Base-by-base conservation (phyloP, 92 coral and sea anemone species). In the Actinernus sp. region DNA sequence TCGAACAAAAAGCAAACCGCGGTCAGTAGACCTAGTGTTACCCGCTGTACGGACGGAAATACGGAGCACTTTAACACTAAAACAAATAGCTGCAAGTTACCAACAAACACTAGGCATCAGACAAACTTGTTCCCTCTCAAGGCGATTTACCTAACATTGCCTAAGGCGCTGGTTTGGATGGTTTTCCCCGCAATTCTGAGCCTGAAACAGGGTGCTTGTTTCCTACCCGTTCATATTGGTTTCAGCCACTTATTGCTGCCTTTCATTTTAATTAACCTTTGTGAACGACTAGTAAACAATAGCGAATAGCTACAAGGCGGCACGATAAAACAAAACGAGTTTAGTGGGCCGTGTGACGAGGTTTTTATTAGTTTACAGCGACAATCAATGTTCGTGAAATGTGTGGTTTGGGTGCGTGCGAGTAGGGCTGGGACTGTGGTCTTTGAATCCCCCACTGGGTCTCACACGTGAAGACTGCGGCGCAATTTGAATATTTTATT, bases 401-500 rank as follows among this genome's bases (percentile, higher is more conserved):
- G 69, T 27, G 57, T 32, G 58, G 49, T 62, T 63, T 81, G 93
- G 61, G 73, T 68, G 88, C 65, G 68, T 60, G 64, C 65, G 77
- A 65, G 83, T 12, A 45, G 52, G n/a, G 5, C 66, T 61, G 47
- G 61, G 43, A 45, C 45, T 61, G 52, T 77, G 85, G 81, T 68
- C 93, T 90, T 78, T 75, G 92, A 62, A 49, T 36, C 40, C 48
- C 60, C 74, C 78, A 65, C 46, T 74, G 67, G 68, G 72, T 70
- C 77, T 51, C 77, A 36, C 77, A 82, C 82, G 64, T 65, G 87
- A 78, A 71, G 27, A 56, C 59, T 55, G 82, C 69, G 62, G 68
- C 65, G 44, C 44, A 86, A 90, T 90, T 90, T 90, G 97, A 90
- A 90, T 90, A 90, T 90, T 90, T 86, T 86, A 90, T 90, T 63